A percentile compares a stretch with the other conserved stretches of the same genome.
These are phyloP conservation scores for Pediacus dermestoides DNA, from an alignment of 2,888 invertebrate genomes.

Conservation along the genomic window DNA sequence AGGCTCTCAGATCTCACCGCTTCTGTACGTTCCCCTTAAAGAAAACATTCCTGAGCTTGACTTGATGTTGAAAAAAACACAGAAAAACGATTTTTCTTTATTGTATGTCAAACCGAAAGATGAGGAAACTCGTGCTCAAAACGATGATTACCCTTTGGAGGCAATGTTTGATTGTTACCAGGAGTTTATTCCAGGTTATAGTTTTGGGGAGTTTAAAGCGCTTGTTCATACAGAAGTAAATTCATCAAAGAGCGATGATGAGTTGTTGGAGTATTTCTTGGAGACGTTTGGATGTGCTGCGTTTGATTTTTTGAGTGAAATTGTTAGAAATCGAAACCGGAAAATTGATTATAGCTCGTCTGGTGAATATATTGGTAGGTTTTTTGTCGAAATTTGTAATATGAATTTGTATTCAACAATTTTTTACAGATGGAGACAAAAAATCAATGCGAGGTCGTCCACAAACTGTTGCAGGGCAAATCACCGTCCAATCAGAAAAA, in stretches of 20 bases:
- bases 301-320: slow-evolving; percentile 44
- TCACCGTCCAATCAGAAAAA: slow-evolving; percentile 78
- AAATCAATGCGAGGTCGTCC: neutral
- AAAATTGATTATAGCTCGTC: slow-evolving; percentile 31
- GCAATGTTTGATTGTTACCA: slow-evolving; percentile 35
- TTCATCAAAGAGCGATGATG: slow-evolving; percentile 46
- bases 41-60: slow-evolving; percentile 34
- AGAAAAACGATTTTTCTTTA: slow-evolving; percentile 25
- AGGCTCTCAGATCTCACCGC: slow-evolving; percentile 22
- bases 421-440: slow-evolving; percentile 3
- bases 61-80: slow-evolving; percentile 21
- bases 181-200: slow-evolving; percentile 33
- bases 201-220: slow-evolving; percentile 35
- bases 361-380: neutral
- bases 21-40: slow-evolving; percentile 34
- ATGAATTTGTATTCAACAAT: no score
- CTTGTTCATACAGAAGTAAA: slow-evolving; percentile 32
- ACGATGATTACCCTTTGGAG: slow-evolving; percentile 26
- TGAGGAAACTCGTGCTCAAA: slow-evolving; percentile 6
- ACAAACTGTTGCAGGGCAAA: slow-evolving; percentile 66
- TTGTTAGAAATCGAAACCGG: slow-evolving; percentile 40
- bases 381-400: neutral
- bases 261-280: slow-evolving; percentile 78
- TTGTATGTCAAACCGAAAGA: slow-evolving; percentile 26
- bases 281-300: slow-evolving; percentile 84